Evolutionary conservation across 2,888 invertebrate species (phyloP), one percentile per base, ranked within the genome.

Genomic region (Drosophila mettleri): DNA sequence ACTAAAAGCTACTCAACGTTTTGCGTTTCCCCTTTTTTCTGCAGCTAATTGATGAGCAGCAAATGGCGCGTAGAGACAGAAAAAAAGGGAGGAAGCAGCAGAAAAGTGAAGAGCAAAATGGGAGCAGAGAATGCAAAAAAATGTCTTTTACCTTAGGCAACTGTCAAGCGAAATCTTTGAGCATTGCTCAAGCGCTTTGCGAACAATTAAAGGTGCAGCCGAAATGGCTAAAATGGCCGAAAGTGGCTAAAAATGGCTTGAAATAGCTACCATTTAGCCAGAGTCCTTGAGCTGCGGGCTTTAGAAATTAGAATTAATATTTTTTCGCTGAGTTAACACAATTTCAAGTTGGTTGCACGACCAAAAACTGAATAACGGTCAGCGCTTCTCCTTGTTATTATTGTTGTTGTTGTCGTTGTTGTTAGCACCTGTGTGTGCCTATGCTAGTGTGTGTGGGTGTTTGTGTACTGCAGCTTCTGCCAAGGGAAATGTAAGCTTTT

Each of bases 261-360:
- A 48, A 69, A 71, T 66, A 68, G 48, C 58, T 12, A 57, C 52
- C 67, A 69, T 85, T 87, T 76, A 41, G 22, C 33, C 58, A 57
- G 18, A 31, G 39, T 51, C 6, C 55, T 64, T 62, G 55, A 41
- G 29, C 38, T 22, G 38, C 5, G 63, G 55, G 64, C 67, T 81
- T 87, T 69, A 55, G 68, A 87, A 87, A 83, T 87, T 82, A 88
- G 88, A 82, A 88, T 82, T 88, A 86, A 88, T 83, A 82, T 84
- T 78, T 77, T 76, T 64, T n/a, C 65, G 83, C 83, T 88, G 86
- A 86, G 69, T 64, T 67, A 67, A 80, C 83, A 83, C 55, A 88
- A 77, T 85, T 83, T 83, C 88, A 86, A 85, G 88, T 86, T 83
- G 88, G 88, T 41, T 87, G 74, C 71, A 74, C 80, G 80, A 79